Evolutionary conservation across 2,113 vertebrate genomes (phyloP), one percentile per base, ranked within the genome.

Genomic region (Dipodomys ordii): DNA sequence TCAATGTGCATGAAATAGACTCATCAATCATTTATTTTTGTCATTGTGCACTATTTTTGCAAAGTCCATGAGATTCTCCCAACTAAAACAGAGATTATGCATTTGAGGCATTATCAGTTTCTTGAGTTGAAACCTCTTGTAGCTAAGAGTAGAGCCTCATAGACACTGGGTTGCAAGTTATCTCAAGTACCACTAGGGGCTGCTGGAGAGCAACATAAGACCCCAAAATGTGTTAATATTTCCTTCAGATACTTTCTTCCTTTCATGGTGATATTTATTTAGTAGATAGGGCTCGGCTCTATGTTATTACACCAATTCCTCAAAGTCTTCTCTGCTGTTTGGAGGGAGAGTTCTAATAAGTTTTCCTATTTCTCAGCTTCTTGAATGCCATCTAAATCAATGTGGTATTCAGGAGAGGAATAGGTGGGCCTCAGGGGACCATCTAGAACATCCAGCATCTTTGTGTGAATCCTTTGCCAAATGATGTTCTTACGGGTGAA

Each of bases 171-270:
- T 62, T 93, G 96, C 84, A 95, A 82, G 25, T 84, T 57, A 67
- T 83, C 11, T 30, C 12, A 67, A 68, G 53, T 22, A 78, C 96
- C 97, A 97, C 96, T 80, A 97, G 97, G 96, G 96, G 96, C 0
- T 93, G 96, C 96, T 96, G 95, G 83, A 95, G 87, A 97, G 96
- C 92, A 97, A 77, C 4, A 90, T 91, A 96, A 88, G 13, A 13
- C 4, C 57, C 27, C 53, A 83, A 69, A 76, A 83, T 35, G 13
- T 25, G 64, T 35, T 23, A 73, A 39, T 20, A 44, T 74, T 53
- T 6, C n/a, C 44, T 91, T 83, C 32, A 88, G 67, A 23, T 18
- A 32, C 60, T 83, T 91, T 74, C 49, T 35, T 83, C 60, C 64
- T 27, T 93, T 68, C 9, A 2, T 39, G 39, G 49, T 85, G 80